A percentile compares a stretch with the other conserved stretches of the same genome.
These are phyloP conservation scores for Clarias gariepinus DNA, from an alignment of 2,113 vertebrate genomes.

Conservation along the genomic window DNA sequence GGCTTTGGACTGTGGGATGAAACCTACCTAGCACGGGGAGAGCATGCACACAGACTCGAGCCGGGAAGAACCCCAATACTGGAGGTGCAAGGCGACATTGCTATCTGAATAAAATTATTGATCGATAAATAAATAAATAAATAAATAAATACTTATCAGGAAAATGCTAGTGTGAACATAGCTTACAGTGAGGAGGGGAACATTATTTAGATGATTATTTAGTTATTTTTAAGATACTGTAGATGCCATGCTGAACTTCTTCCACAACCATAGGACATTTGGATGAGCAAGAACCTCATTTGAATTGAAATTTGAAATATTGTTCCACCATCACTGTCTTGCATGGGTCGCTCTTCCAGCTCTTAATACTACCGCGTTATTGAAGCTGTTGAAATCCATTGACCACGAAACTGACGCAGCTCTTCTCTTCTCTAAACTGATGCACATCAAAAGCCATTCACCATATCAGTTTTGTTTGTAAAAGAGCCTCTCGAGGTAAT, in stretches of 20 bases:
- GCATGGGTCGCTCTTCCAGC: not conserved
- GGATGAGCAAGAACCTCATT: too few relatives aligned
- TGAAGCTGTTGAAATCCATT: not conserved
- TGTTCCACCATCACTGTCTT: not conserved
- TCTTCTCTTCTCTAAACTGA: not conserved
- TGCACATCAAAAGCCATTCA: conserved; percentile 9
- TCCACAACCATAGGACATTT: not conserved
- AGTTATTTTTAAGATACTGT: not conserved
- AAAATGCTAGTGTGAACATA: not conserved
- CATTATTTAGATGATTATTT: not conserved
- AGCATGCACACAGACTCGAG: too few relatives aligned
- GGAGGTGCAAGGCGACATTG: too few relatives aligned
- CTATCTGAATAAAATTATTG: too few relatives aligned
- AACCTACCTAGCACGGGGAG: too few relatives aligned
- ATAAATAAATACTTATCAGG: not conserved
- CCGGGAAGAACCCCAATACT: too few relatives aligned
- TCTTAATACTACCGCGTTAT: not conserved
- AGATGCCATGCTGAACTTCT: not conserved
- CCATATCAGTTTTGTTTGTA: conserved; percentile 15
- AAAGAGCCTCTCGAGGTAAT: not conserved
- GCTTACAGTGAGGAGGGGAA: not conserved
- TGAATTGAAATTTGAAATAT: not conserved
- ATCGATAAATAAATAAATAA: too few relatives aligned
- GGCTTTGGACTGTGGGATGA: too few relatives aligned
- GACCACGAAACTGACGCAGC: not conserved